Evolutionary conservation across 2,888 invertebrate species (phyloP).

Genomic region (Thereva unica): DNA sequence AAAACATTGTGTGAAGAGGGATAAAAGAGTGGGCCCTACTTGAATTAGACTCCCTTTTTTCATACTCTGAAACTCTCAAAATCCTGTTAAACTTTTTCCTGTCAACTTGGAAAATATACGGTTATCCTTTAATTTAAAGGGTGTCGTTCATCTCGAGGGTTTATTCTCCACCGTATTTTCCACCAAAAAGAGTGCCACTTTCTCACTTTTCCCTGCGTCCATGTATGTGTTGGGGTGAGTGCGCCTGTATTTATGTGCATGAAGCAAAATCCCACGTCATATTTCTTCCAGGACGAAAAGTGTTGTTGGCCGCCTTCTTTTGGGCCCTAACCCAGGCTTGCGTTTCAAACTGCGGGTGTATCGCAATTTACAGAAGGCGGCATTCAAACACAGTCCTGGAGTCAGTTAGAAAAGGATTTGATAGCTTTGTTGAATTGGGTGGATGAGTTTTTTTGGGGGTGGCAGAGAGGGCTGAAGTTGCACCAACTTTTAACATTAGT

Average conservation of each 20-base stretch:
- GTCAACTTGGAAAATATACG: conserved; percentile 35
- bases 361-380: background rate
- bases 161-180: conserved; percentile 37
- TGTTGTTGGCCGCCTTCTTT: conserved; percentile 25
- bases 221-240: background rate
- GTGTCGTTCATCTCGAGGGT: conserved; percentile 41
- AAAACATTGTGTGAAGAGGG: no score
- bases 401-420: conserved; percentile 6
- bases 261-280: conserved; percentile 32
- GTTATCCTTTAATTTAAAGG: conserved; percentile 40
- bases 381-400: conserved; percentile 21
- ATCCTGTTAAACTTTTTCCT: conserved; percentile 38
- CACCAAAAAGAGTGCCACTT: conserved; percentile 10
- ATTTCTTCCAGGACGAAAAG: conserved; percentile 24
- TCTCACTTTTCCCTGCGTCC: conserved; percentile 16
- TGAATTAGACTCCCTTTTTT: no score
- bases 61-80: conserved; percentile 32
- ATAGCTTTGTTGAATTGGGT: background rate
- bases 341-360: conserved; percentile 6
- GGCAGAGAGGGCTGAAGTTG: background rate
- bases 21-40: no score
- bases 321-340: background rate
- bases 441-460: background rate
- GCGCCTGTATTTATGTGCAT: conserved; percentile 23
- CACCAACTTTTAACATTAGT: conserved; percentile 14